Percentiles rank a stretch among this genome's conserved stretches.
Conservation (phyloP, 2,113 vertebrate genomes). For the Apeltes quadracus region DNA sequence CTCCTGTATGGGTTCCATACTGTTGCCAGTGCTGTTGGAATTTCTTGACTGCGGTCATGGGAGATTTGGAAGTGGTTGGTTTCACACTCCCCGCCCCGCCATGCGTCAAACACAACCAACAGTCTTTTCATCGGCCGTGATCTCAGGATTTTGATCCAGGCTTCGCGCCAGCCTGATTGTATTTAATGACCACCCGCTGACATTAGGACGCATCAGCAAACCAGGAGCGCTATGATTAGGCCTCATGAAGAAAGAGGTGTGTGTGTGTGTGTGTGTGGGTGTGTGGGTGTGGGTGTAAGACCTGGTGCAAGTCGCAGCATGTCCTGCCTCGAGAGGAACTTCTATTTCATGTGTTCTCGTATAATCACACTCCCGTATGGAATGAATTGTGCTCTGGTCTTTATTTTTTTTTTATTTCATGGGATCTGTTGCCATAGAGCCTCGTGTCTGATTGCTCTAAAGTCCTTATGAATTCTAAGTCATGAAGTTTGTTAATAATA, state of each 20-base stretch:
- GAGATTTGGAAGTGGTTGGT: slow-evolving; percentile 56
- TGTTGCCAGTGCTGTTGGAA: slow-evolving; percentile 22
- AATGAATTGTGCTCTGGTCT: neutral
- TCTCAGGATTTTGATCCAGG: slow-evolving; percentile 53
- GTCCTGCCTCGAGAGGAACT: slow-evolving; percentile 38
- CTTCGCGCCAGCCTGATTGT: slow-evolving; percentile 55
- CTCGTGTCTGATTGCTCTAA: slow-evolving; percentile 24
- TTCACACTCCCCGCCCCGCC: neutral
- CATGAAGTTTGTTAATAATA: slow-evolving; percentile 2
- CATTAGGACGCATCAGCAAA: slow-evolving; percentile 68
- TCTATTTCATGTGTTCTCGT: slow-evolving; percentile 51
- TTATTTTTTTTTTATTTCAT: neutral
- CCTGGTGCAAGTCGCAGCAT: slow-evolving; percentile 36
- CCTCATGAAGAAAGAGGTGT: slow-evolving; percentile 22
- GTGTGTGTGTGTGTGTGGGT: slow-evolving; percentile 11
- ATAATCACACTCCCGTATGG: slow-evolving; percentile 36
- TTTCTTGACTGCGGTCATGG: slow-evolving; percentile 45
- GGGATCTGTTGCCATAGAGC: slow-evolving; percentile 19
- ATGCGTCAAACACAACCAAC: slow-evolving; percentile 59
- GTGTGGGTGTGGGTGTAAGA: slow-evolving; percentile 23
- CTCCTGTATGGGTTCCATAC: slow-evolving; percentile 13
- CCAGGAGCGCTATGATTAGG: slow-evolving; percentile 58
- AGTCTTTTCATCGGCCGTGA: slow-evolving; percentile 56
- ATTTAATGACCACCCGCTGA: slow-evolving; percentile 55
- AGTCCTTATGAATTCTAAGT: slow-evolving; percentile 2